These are phyloP conservation scores for Heterohyrax brucei DNA, from an alignment of 2,797 vertebrate genomes.

Conservation along the genomic window DNA sequence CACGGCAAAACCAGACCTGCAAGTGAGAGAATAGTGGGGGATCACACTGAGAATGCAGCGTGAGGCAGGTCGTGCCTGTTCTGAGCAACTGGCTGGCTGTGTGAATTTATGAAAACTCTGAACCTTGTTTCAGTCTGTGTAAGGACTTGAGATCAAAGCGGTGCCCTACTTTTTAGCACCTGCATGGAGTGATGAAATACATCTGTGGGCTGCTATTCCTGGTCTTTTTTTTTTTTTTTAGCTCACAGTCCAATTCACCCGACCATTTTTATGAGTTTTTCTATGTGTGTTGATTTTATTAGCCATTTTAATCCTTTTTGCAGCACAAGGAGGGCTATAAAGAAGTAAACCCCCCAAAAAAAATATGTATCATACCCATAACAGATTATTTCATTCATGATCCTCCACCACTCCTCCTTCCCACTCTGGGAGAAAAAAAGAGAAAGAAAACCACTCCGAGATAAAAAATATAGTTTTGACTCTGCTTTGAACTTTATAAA, in stretches of 20 bases:
- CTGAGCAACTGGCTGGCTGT: not conserved
- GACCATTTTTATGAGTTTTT: not conserved
- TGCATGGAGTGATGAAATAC: not conserved
- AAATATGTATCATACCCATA: not conserved
- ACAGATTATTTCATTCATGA: not conserved
- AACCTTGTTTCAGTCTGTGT: not conserved
- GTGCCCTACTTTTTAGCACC: not conserved
- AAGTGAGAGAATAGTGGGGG: no score
- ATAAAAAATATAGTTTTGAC: slow-evolving; percentile 34
- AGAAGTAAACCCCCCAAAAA: not conserved
- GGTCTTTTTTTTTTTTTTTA: not conserved
- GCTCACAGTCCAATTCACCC: not conserved
- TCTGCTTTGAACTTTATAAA: not conserved
- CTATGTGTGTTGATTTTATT: slow-evolving; percentile 14
- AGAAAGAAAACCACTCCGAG: not conserved
- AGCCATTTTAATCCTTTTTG: not conserved
- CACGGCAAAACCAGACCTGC: not conserved
- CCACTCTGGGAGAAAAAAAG: not conserved
- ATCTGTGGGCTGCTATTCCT: not conserved
- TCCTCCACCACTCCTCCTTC: accelerated
- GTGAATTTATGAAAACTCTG: not conserved
- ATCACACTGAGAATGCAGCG: not conserved
- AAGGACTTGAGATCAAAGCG: not conserved
- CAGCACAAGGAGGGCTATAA: not conserved
- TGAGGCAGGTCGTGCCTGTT: not conserved